Evolutionary conservation across 2,113 vertebrate genomes (phyloP).

Genomic region (Lasiurus borealis): DNA sequence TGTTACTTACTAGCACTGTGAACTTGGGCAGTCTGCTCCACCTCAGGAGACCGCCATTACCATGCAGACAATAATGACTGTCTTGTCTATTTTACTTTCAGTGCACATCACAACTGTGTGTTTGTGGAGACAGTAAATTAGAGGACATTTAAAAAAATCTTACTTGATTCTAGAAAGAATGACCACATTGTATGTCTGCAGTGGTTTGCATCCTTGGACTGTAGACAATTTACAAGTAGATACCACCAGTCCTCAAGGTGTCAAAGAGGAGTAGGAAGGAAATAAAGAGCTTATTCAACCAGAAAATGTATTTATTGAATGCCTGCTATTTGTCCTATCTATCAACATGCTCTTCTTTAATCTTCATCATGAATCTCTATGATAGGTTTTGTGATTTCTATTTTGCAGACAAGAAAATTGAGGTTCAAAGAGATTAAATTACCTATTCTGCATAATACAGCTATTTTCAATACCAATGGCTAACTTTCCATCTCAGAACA

Average conservation of each 20-base stretch:
- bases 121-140: neutral
- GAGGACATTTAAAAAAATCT: neutral
- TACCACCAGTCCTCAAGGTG: no score
- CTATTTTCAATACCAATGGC: neutral
- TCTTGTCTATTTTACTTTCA: neutral
- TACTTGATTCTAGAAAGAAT: neutral
- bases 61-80: accelerated
- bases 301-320: neutral
- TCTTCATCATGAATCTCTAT: neutral
- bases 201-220: neutral
- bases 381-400: neutral
- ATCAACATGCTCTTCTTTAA: neutral
- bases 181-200: neutral
- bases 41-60: neutral
- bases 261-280: neutral
- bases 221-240: neutral
- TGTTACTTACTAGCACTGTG: neutral
- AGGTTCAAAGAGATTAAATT: neutral
- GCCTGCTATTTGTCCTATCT: neutral
- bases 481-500: neutral
- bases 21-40: neutral
- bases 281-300: neutral
- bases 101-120: neutral
- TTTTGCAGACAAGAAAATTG: neutral
- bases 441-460: neutral